Conservation (phyloP, 2,113 vertebrate species). For the Uria lomvia region DNA sequence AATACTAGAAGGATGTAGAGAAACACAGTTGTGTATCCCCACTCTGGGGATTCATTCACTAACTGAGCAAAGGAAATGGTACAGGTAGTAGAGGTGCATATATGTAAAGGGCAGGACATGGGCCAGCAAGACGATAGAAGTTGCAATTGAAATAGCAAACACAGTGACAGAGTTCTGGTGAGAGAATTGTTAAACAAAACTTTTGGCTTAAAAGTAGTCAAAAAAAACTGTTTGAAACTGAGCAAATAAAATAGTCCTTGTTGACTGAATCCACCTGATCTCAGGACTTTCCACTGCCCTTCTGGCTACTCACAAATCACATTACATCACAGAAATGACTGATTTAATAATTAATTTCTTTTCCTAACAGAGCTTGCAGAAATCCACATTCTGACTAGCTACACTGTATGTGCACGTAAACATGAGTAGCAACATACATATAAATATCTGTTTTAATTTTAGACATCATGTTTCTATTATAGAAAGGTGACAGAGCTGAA, state of each 20-base stretch:
- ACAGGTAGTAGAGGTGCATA: background rate
- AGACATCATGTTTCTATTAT: background rate
- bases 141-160: background rate
- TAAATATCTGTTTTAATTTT: conserved; percentile 23
- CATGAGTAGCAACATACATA: background rate
- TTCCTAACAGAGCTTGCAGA: background rate
- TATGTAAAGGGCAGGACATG: background rate
- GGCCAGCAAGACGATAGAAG: background rate
- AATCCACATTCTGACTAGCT: background rate
- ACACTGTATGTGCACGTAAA: background rate
- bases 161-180: background rate
- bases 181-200: background rate
- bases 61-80: background rate
- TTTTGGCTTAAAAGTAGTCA: background rate
- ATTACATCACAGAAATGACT: background rate
- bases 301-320: background rate
- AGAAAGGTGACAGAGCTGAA: conserved; percentile 24
- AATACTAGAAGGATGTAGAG: background rate
- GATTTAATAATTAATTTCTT: conserved; percentile 6
- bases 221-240: background rate
- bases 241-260: conserved; percentile 1
- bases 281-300: background rate
- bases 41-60: background rate
- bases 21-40: background rate
- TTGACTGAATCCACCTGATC: background rate